Percentiles rank a stretch among this genome's conserved stretches.
These are phyloP conservation scores for Parasteatoda lunata DNA, from an alignment of 2,888 invertebrate species.

Conservation along the genomic window DNA sequence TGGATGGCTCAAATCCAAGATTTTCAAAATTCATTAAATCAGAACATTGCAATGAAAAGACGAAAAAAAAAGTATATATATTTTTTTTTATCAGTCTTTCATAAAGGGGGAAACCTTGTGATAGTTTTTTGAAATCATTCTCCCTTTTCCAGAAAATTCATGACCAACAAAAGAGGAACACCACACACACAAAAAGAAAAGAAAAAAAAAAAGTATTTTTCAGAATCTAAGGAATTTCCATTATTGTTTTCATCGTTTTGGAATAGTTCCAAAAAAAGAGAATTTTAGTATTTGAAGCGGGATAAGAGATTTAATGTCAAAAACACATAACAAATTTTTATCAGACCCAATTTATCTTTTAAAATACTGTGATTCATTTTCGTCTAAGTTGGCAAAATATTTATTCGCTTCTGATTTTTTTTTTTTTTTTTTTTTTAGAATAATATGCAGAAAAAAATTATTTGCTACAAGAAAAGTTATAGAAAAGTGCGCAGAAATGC, in stretches of 20 bases:
- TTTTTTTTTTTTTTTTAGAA: not conserved
- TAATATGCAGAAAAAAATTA: too few species aligned
- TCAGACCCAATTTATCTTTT: not conserved
- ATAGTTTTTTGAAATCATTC: slow-evolving; percentile 53
- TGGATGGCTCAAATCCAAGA: too few species aligned
- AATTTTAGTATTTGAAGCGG: too few species aligned
- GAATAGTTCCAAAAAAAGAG: slow-evolving; percentile 41
- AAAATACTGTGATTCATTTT: slow-evolving; percentile 29
- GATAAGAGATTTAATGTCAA: slow-evolving; percentile 53
- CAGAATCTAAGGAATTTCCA: slow-evolving; percentile 43
- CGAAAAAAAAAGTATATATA: too few species aligned
- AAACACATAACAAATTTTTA: slow-evolving; percentile 28
- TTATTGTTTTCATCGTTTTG: slow-evolving; percentile 47
- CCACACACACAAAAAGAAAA: not conserved
- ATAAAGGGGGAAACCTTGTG: not conserved
- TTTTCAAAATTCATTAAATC: too few species aligned
- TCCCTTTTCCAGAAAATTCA: slow-evolving; percentile 45
- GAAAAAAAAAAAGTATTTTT: not conserved
- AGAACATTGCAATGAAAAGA: too few species aligned
- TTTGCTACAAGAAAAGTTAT: not conserved
- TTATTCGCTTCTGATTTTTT: not conserved
- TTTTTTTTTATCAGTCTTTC: too few species aligned
- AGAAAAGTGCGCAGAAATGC: not conserved
- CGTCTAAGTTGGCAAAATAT: slow-evolving; percentile 23
- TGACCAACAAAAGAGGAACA: too few species aligned